phyloP scores from a whole-genome alignment of 2,797 vertebrate species.

The Manis crassicaudata region DNA sequence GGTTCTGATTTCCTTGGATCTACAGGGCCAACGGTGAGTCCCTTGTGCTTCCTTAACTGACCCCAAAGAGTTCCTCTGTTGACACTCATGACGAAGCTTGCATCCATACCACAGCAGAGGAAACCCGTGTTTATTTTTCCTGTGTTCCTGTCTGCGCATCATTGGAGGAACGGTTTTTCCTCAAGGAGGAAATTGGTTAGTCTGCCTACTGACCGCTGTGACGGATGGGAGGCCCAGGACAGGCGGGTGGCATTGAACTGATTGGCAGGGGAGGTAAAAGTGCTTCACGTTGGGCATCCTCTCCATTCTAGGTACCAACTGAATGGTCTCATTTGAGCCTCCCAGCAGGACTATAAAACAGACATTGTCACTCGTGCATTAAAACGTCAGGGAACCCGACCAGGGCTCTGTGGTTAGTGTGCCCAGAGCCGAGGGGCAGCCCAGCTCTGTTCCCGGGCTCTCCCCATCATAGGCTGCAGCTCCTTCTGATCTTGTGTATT shows the following conservation, averaged over 20 bases:
- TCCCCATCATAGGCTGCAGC: background rate
- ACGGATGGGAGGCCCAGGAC: background rate
- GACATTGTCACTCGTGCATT: background rate
- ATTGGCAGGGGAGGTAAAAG: background rate
- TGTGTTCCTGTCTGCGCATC: background rate
- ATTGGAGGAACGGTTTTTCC: background rate
- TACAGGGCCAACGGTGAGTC: background rate
- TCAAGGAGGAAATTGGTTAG: background rate
- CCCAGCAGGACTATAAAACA: background rate
- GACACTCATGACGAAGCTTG: background rate
- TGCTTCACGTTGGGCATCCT: background rate
- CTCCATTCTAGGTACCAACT: background rate
- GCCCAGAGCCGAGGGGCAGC: background rate
- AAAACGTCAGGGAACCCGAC: background rate
- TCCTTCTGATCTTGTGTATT: background rate
- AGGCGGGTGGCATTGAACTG: background rate
- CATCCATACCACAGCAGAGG: background rate
- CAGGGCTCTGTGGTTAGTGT: background rate
- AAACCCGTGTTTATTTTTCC: background rate
- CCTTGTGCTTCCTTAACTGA: background rate
- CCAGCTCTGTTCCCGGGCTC: background rate
- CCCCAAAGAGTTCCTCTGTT: background rate
- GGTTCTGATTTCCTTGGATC: background rate
- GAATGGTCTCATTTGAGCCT: background rate
- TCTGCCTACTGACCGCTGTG: background rate